phyloP scores from a whole-genome alignment of 2,797 vertebrate genomes.

The Spinus pinus region DNA sequence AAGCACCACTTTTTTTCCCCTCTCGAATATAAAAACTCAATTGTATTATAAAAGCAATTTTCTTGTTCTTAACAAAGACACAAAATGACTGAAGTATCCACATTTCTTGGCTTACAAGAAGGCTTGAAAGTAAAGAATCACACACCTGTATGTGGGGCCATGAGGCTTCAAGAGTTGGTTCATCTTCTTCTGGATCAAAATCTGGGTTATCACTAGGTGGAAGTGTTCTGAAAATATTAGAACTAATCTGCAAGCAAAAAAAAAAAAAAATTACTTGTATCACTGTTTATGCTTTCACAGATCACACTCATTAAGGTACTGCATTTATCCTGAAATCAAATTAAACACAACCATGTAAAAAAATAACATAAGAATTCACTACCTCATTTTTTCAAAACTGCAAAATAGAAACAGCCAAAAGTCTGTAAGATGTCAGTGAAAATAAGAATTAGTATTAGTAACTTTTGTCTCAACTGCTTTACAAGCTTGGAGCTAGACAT shows the following conservation, averaged over 20 bases:
- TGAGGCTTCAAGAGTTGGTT: constrained; percentile 94
- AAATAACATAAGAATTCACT: background rate
- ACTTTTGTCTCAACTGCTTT: background rate
- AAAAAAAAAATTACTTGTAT: background rate
- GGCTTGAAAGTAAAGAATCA: background rate
- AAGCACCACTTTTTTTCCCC: background rate
- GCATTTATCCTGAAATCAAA: background rate
- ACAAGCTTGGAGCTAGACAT: background rate
- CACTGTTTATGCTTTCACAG: background rate
- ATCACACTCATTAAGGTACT: background rate
- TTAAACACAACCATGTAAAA: background rate
- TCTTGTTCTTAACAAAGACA: background rate
- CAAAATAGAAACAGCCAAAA: background rate
- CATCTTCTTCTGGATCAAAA: constrained; percentile 98
- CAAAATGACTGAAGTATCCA: background rate
- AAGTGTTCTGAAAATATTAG: constrained; percentile 96
- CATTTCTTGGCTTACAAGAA: background rate
- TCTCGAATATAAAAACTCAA: background rate
- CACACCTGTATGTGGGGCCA: constrained; percentile 97
- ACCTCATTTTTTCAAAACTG: background rate
- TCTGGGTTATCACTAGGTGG: constrained; percentile 97
- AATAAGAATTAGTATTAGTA: background rate
- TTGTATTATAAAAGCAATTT: background rate
- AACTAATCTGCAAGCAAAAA: constrained; percentile 83
- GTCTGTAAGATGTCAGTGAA: background rate